A percentile compares a stretch with the other conserved stretches of the same genome.
phyloP scores from a whole-genome alignment of 92 coral and sea anemone genomes.

The Parazoanthus atlanticus region DNA sequence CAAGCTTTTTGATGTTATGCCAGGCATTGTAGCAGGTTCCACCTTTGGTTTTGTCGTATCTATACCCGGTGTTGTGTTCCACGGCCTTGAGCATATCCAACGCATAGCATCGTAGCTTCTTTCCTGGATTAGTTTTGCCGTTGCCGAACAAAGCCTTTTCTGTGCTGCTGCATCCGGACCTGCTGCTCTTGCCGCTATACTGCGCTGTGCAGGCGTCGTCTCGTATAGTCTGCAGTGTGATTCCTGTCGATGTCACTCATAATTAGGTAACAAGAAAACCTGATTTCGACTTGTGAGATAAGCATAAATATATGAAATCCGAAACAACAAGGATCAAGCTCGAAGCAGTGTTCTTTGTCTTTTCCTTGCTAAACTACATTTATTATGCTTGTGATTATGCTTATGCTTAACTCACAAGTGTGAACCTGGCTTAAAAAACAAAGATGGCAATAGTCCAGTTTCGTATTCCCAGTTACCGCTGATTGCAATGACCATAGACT shows the following conservation, averaged over 20 bases:
- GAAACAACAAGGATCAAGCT: too few species aligned
- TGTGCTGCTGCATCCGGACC: slow-evolving; percentile 7
- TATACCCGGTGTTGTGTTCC: not conserved
- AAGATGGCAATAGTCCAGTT: too few species aligned
- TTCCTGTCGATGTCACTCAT: not conserved
- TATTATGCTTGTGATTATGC: too few species aligned
- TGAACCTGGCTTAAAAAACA: too few species aligned
- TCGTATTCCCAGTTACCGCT: too few species aligned
- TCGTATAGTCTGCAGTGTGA: slow-evolving; percentile 10
- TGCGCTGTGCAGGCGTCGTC: not conserved
- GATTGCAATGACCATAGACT: too few species aligned
- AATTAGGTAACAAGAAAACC: too few species aligned
- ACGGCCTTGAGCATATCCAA: slow-evolving; percentile 8
- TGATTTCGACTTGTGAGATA: too few species aligned
- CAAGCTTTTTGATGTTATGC: not conserved
- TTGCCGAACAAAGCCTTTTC: slow-evolving; percentile 11
- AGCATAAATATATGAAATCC: too few species aligned
- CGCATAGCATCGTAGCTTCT: slow-evolving; percentile 18
- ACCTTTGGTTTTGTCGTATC: not conserved
- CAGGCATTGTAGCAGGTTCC: not conserved
- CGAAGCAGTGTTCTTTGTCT: too few species aligned
- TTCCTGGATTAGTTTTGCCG: not conserved
- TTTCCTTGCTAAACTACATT: too few species aligned
- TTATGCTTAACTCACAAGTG: too few species aligned
- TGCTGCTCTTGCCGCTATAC: not conserved